A percentile compares a stretch with the other conserved stretches of the same genome.
phyloP scores from a whole-genome alignment of 2,888 invertebrate genomes.

The Latrodectus hesperus region DNA sequence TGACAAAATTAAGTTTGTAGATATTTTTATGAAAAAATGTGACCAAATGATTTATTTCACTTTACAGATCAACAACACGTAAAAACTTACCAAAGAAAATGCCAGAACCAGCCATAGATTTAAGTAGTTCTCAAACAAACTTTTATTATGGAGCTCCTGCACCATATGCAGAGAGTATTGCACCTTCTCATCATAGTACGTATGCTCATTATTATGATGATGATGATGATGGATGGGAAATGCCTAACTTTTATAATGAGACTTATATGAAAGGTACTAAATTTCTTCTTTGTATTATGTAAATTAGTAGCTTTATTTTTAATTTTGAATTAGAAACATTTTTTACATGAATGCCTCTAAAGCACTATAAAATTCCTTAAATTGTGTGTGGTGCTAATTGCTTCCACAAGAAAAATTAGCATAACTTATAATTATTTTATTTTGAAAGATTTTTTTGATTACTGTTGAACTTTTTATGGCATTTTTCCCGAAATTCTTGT shows the following conservation, averaged over 20 bases:
- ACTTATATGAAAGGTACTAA: constrained; percentile 87
- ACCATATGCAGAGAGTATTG: constrained; percentile 95
- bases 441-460: too few relatives aligned
- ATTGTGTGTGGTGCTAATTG: too few relatives aligned
- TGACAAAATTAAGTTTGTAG: too few relatives aligned
- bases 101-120: constrained; percentile 78
- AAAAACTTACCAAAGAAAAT: constrained; percentile 70
- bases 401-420: too few relatives aligned
- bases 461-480: too few relatives aligned
- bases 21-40: too few relatives aligned
- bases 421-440: too few relatives aligned
- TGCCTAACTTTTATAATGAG: constrained; percentile 97
- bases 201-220: constrained; percentile 97
- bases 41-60: not conserved
- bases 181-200: constrained; percentile 95
- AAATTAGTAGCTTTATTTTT: constrained; percentile 6
- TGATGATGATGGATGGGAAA: constrained; percentile 90
- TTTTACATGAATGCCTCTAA: too few relatives aligned
- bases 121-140: constrained; percentile 94
- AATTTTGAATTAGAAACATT: constrained; percentile 13
- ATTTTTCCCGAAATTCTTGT: too few relatives aligned
- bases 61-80: constrained; percentile 47
- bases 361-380: too few relatives aligned
- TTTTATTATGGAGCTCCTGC: constrained; percentile 96
- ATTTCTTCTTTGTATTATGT: not conserved